Evolutionary conservation across 35 echinoderm and acorn worm species (phyloP).

Genomic region (Nesometra sesokonis): DNA sequence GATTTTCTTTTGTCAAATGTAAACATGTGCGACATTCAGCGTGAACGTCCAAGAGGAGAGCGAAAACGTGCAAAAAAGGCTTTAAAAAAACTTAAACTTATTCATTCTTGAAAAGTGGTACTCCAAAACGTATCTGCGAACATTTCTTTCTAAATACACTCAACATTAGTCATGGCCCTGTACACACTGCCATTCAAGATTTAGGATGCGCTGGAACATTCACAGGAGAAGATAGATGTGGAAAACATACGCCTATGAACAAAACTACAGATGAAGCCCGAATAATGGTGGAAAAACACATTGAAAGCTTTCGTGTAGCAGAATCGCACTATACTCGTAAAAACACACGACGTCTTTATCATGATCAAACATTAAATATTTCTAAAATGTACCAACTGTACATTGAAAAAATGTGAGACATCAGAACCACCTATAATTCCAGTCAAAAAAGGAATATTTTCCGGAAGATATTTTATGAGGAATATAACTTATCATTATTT

Average conservation of each 20-base stretch:
- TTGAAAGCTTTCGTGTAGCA: constrained; percentile 6
- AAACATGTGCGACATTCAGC: not conserved
- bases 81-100: constrained; percentile 3
- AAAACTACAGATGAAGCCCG: constrained; percentile 16
- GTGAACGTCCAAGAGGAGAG: constrained; percentile 6
- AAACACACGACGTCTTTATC: constrained; percentile 5
- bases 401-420: not conserved
- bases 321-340: constrained; percentile 22
- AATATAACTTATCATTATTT: constrained; percentile 43
- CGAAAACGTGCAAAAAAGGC: not conserved
- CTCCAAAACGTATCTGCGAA: constrained; percentile 4
- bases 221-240: constrained; percentile 8
- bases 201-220: constrained; percentile 8
- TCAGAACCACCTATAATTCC: not conserved
- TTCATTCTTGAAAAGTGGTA: not conserved
- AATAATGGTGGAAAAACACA: not conserved
- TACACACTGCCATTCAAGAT: not conserved
- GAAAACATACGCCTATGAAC: constrained; percentile 8
- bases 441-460: constrained; percentile 1
- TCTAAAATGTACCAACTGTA: not conserved
- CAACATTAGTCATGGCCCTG: constrained; percentile 15
- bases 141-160: constrained; percentile 10
- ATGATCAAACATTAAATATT: constrained; percentile 1
- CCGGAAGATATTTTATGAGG: constrained; percentile 34
- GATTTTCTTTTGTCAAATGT: constrained; percentile 4